Evolutionary conservation across 2,888 invertebrate genomes (phyloP).

Genomic region (Pelosia muscerda): DNA sequence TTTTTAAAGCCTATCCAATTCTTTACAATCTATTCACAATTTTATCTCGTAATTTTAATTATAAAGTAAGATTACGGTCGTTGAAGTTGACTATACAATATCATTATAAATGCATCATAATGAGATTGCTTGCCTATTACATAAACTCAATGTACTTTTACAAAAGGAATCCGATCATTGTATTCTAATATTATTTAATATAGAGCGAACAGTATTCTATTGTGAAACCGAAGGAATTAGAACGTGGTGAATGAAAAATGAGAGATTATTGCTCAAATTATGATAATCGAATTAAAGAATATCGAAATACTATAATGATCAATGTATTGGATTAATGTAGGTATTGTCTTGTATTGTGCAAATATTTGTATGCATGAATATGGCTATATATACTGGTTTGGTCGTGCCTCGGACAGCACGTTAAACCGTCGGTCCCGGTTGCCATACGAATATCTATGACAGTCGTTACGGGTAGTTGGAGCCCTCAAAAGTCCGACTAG

Average conservation of each 20-base stretch:
- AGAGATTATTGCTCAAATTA: not conserved
- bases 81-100: not conserved
- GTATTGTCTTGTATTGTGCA: no score
- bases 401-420: no score
- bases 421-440: no score
- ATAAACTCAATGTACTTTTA: not conserved
- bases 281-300: not conserved
- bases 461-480: no score
- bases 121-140: not conserved
- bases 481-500: no score
- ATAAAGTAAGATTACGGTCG: not conserved
- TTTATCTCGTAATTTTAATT: not conserved
- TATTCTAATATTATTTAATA: conserved; percentile 1
- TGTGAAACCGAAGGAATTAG: not conserved
- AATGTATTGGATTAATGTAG: no score
- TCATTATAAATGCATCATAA: not conserved
- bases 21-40: no score
- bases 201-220: not conserved
- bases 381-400: no score
- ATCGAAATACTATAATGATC: no score
- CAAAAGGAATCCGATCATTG: not conserved
- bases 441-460: no score
- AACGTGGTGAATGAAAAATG: not conserved
- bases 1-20: no score
- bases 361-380: no score